A percentile compares a stretch with the other conserved stretches of the same genome.
Evolutionary conservation across 2,888 invertebrate genomes (phyloP).

Genomic region (Chloromyia formosa): DNA sequence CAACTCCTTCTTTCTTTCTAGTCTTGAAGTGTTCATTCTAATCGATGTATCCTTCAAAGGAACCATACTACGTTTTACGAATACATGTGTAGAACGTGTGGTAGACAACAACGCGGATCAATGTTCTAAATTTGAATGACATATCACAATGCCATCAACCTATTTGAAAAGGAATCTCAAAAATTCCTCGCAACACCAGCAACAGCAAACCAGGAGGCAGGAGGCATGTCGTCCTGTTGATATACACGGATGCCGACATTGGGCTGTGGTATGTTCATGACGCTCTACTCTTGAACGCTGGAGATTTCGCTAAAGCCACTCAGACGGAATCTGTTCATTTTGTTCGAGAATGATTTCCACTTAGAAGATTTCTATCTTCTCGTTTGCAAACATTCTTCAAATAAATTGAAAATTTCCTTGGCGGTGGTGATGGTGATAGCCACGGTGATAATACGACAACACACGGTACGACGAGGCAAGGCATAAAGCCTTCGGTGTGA

Average conservation of each 20-base stretch:
- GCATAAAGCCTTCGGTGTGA: conserved; percentile 13
- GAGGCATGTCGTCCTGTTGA: conserved; percentile 18
- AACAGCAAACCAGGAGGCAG: neutral
- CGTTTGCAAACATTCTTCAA: conserved; percentile 48
- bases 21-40: too few species aligned
- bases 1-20: too few species aligned
- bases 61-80: too few species aligned
- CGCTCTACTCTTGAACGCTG: conserved; percentile 26
- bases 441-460: too few species aligned
- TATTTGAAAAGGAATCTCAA: conserved; percentile 29
- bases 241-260: conserved; percentile 22
- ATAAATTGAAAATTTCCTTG: conserved; percentile 47
- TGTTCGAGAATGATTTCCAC: conserved; percentile 46
- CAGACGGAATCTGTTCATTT: conserved; percentile 45
- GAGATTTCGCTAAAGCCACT: conserved; percentile 39
- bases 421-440: conserved; percentile 5
- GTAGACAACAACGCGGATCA: neutral
- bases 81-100: too few species aligned
- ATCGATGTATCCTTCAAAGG: too few species aligned
- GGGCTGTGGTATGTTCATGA: conserved; percentile 25
- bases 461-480: conserved; percentile 1
- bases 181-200: conserved; percentile 5
- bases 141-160: conserved; percentile 18
- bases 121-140: conserved; percentile 29
- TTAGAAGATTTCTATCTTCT: conserved; percentile 46